Percentiles rank a stretch among this genome's conserved stretches.
These are phyloP conservation scores for Beaufortia kweichowensis DNA, from an alignment of 2,113 vertebrate species.

Conservation along the genomic window DNA sequence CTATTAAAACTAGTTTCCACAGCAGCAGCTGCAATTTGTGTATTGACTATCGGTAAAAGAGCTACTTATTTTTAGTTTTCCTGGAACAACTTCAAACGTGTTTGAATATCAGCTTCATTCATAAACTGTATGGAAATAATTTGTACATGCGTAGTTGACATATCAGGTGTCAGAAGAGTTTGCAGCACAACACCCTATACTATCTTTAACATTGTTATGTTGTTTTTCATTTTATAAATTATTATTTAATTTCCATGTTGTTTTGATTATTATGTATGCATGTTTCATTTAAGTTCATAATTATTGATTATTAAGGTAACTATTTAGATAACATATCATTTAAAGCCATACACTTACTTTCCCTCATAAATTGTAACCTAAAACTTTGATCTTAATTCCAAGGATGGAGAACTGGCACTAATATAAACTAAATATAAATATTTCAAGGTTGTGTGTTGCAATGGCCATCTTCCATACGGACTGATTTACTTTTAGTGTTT, in stretches of 20 bases:
- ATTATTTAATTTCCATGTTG: too few relatives aligned
- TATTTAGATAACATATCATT: too few relatives aligned
- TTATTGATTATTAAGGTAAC: too few relatives aligned
- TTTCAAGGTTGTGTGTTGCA: not conserved
- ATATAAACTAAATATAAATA: not conserved
- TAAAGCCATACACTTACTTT: too few relatives aligned
- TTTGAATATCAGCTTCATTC: constrained; percentile 35
- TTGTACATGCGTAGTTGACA: not conserved
- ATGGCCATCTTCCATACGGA: not conserved
- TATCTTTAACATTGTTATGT: not conserved
- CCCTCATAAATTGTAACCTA: not conserved
- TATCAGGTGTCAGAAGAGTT: not conserved
- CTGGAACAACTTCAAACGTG: constrained; percentile 59
- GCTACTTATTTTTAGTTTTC: constrained; percentile 65
- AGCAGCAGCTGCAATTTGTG: constrained; percentile 31
- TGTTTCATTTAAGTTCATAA: too few relatives aligned
- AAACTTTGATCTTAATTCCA: not conserved
- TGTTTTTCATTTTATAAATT: not conserved
- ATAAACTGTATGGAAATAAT: not conserved
- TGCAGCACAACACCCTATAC: not conserved
- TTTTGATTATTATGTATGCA: too few relatives aligned
- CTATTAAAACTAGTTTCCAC: constrained; percentile 42
- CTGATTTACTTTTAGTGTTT: not conserved
- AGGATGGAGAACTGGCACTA: not conserved
- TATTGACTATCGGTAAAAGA: constrained; percentile 32